These are phyloP conservation scores for Echeneis naucrates DNA, from an alignment of 2,797 vertebrate genomes.

Conservation along the genomic window DNA sequence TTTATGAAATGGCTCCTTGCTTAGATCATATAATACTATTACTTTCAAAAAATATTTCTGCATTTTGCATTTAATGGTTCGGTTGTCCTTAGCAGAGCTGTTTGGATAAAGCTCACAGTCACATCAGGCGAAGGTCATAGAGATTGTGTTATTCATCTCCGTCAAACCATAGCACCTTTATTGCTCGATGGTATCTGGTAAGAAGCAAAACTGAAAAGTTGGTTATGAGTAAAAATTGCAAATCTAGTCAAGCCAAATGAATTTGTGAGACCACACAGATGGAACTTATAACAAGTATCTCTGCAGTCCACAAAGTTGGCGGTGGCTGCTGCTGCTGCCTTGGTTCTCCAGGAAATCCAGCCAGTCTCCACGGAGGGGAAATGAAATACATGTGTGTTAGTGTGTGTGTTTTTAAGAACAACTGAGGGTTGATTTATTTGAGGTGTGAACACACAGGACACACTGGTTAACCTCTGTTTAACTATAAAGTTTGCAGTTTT, in stretches of 20 bases:
- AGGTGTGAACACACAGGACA: conserved; percentile 30
- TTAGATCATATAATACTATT: too few relatives aligned
- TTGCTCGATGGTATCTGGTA: conserved; percentile 13
- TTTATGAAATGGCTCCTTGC: too few relatives aligned
- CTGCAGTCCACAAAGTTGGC: conserved; percentile 48
- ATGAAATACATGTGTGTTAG: conserved; percentile 49
- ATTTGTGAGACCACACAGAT: conserved; percentile 57
- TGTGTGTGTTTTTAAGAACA: conserved; percentile 38
- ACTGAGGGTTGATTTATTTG: conserved; percentile 31
- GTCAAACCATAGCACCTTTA: conserved; percentile 13
- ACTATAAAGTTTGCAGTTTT: conserved; percentile 8
- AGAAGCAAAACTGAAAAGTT: conserved; percentile 25
- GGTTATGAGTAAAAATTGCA: conserved; percentile 15
- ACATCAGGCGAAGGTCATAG: not conserved
- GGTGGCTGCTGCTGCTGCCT: conserved; percentile 34
- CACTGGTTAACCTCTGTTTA: conserved; percentile 33
- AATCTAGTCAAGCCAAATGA: conserved; percentile 34
- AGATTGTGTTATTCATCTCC: conserved; percentile 21
- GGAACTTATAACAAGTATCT: conserved; percentile 54
- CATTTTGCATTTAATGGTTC: too few relatives aligned
- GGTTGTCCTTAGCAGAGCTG: not conserved
- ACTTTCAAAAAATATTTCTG: too few relatives aligned
- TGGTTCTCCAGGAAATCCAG: conserved; percentile 63
- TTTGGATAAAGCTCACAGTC: conserved; percentile 4
- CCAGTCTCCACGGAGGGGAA: conserved; percentile 60